These are phyloP conservation scores for Eudorcas thomsonii DNA, from an alignment of 2,113 vertebrate species.

Conservation along the genomic window DNA sequence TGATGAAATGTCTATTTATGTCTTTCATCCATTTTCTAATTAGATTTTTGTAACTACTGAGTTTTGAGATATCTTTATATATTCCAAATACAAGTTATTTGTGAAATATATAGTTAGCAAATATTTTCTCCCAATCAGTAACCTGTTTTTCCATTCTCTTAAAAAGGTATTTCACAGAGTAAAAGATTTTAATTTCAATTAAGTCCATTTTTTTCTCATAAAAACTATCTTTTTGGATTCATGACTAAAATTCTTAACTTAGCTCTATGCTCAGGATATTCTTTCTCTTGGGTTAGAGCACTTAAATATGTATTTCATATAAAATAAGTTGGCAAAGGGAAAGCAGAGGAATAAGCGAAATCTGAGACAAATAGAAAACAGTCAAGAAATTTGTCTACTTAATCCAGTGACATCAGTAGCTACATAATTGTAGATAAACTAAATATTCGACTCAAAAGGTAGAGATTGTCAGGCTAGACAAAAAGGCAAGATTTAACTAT, in stretches of 20 bases:
- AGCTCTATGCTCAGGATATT: background rate
- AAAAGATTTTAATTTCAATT: background rate
- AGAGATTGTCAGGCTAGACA: background rate
- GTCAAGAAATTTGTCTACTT: background rate
- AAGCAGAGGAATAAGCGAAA: background rate
- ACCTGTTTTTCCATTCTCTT: background rate
- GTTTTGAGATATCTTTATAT: background rate
- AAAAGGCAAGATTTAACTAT: background rate
- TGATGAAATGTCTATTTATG: background rate
- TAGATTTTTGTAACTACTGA: background rate
- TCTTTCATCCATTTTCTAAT: background rate
- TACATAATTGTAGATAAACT: background rate
- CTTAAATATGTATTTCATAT: slow-evolving; percentile 4
- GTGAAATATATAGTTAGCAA: background rate
- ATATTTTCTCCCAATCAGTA: background rate
- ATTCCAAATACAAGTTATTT: background rate
- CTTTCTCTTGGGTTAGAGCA: background rate
- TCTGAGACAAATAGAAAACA: background rate
- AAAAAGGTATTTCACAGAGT: background rate
- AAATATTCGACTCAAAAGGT: background rate
- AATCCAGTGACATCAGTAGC: background rate
- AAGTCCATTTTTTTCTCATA: background rate
- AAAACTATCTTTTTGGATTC: background rate
- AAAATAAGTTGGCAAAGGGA: background rate
- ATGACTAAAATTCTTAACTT: background rate